These are phyloP conservation scores for Hybos culiciformis DNA, from an alignment of 2,888 invertebrate genomes.

Conservation along the genomic window DNA sequence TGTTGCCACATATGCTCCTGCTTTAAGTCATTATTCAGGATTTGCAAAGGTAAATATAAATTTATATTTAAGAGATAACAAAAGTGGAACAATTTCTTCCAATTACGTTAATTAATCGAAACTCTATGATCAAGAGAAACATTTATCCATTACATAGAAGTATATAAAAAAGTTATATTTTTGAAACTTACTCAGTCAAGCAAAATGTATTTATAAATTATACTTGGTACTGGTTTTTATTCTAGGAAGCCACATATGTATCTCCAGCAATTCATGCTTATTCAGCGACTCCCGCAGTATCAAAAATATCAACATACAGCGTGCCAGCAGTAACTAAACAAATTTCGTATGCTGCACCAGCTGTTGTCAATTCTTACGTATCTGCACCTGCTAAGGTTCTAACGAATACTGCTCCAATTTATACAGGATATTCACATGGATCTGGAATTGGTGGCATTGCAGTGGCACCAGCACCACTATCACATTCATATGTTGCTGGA, in stretches of 20 bases:
- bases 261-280: constrained; percentile 17
- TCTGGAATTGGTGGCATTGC: constrained; percentile 15
- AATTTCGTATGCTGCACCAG: constrained; percentile 25
- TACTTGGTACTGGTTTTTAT: no score
- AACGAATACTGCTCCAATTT: constrained; percentile 6
- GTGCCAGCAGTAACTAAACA: constrained; percentile 14
- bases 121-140: no score
- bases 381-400: constrained; percentile 18
- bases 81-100: no score
- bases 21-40: constrained; percentile 14
- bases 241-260: constrained; percentile 22
- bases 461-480: constrained; percentile 5
- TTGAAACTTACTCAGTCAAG: no score
- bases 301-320: constrained; percentile 18
- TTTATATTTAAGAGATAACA: no score
- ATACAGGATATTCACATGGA: constrained; percentile 15
- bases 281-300: constrained; percentile 16
- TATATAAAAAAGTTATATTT: no score
- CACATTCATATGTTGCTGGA: constrained; percentile 1
- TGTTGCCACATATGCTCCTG: constrained; percentile 13
- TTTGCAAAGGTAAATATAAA: no score
- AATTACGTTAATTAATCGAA: no score
- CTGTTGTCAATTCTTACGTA: constrained; percentile 34
- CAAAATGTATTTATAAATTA: no score
- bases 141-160: no score